Evolutionary conservation across 2,888 invertebrate genomes (phyloP).

Genomic region (Acronicta psi): DNA sequence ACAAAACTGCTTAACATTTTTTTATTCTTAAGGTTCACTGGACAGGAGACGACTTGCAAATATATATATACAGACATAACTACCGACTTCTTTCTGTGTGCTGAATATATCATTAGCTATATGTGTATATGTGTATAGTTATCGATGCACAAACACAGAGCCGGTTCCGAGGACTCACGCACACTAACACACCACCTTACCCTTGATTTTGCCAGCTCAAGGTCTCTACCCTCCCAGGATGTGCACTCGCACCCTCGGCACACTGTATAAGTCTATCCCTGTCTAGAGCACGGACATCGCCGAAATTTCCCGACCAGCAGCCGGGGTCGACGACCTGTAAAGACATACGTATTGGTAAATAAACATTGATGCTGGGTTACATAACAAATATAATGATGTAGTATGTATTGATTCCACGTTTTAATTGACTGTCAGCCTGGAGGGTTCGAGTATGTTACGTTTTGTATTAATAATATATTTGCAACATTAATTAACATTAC

Average conservation of each 20-base stretch:
- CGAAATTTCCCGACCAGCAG: slow-evolving; percentile 83
- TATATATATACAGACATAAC: slow-evolving; percentile 49
- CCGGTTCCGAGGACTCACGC: slow-evolving; percentile 69
- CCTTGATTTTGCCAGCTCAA: slow-evolving; percentile 89
- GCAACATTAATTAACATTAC: background rate
- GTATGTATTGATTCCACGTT: slow-evolving; percentile 37
- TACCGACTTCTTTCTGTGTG: slow-evolving; percentile 59
- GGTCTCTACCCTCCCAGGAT: slow-evolving; percentile 85
- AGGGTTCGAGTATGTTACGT: background rate
- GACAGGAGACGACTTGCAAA: slow-evolving; percentile 60
- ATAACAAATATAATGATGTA: slow-evolving; percentile 68
- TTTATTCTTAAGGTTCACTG: slow-evolving; percentile 61
- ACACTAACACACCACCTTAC: slow-evolving; percentile 81
- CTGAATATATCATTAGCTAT: slow-evolving; percentile 53
- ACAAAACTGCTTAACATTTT: slow-evolving; percentile 51
- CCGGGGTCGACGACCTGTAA: slow-evolving; percentile 80
- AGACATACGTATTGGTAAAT: slow-evolving; percentile 87
- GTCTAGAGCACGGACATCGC: slow-evolving; percentile 80
- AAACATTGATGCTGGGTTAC: slow-evolving; percentile 81
- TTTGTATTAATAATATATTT: slow-evolving; percentile 14
- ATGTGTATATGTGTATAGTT: slow-evolving; percentile 45
- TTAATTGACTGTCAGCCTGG: slow-evolving; percentile 27
- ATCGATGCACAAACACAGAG: slow-evolving; percentile 69
- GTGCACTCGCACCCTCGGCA: slow-evolving; percentile 72
- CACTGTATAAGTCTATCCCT: slow-evolving; percentile 75